Conservation (phyloP, 1,140 invertebrate genomes). For the Caenorhabditis briggsae region DNA sequence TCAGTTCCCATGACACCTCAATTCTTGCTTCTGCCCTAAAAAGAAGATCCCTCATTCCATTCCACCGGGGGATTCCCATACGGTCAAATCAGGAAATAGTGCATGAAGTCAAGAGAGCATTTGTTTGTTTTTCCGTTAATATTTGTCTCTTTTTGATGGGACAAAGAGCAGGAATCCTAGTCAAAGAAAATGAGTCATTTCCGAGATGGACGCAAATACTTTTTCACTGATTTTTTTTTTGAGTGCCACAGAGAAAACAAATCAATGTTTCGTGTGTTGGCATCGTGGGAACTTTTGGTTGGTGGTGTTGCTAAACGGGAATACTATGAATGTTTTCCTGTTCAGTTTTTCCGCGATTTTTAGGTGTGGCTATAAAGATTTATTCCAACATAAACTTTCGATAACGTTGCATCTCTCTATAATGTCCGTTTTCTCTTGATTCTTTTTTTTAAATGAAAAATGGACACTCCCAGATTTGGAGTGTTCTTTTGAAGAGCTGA, state of each 20-base stretch:
- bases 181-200: conserved; percentile 42
- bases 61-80: conserved; percentile 35
- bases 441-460: background rate
- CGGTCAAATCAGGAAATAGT: background rate
- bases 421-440: background rate
- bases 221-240: conserved; percentile 9
- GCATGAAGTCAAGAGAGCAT: background rate
- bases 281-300: conserved; percentile 7
- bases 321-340: background rate
- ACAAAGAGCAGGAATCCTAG: background rate
- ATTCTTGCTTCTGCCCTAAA: background rate
- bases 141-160: conserved; percentile 11
- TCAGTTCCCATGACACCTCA: conserved; percentile 43
- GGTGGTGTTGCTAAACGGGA: background rate
- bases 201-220: conserved; percentile 49
- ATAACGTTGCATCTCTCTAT: conserved; percentile 10
- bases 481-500: no score
- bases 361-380: conserved; percentile 34
- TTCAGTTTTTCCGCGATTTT: background rate
- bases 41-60: background rate
- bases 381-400: conserved; percentile 30
- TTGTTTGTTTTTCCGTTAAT: conserved; percentile 37
- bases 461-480: background rate
- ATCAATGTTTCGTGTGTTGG: background rate
- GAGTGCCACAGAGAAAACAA: background rate